phyloP scores from a whole-genome alignment of 1,140 invertebrate genomes.

The Probaryconus sp. region DNA sequence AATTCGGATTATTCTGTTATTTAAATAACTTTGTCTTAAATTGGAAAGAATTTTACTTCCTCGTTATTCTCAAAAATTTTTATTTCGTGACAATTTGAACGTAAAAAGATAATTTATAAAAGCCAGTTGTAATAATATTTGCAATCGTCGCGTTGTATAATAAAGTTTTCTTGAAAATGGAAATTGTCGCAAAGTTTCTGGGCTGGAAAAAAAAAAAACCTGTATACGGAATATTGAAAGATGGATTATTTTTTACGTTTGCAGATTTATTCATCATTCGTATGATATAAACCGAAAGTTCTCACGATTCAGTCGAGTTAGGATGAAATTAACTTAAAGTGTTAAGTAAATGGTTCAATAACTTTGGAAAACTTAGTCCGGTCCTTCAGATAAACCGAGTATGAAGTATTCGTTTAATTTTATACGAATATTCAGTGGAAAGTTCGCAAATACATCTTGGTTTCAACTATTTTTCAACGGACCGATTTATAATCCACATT shows the following conservation, averaged over 20 bases:
- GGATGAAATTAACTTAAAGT: slow-evolving; percentile 45
- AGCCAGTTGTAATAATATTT: too few relatives aligned
- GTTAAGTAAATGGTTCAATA: slow-evolving; percentile 53
- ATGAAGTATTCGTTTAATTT: slow-evolving; percentile 50
- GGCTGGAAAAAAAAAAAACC: background rate
- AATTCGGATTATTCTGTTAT: too few relatives aligned
- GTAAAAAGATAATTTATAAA: too few relatives aligned
- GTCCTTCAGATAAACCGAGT: slow-evolving; percentile 39
- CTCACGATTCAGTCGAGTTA: slow-evolving; percentile 8
- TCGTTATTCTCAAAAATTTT: too few relatives aligned
- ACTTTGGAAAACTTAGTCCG: slow-evolving; percentile 38
- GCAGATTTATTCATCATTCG: slow-evolving; percentile 20
- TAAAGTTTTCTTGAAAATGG: too few relatives aligned
- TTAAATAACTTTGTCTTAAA: too few relatives aligned
- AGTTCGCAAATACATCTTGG: slow-evolving; percentile 12
- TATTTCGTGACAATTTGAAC: too few relatives aligned
- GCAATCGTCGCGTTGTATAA: too few relatives aligned
- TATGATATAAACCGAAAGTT: slow-evolving; percentile 37
- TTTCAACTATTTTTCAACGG: slow-evolving; percentile 28
- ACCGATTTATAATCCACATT: slow-evolving; percentile 24
- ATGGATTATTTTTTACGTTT: slow-evolving; percentile 30
- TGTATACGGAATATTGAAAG: too few relatives aligned
- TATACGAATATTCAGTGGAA: slow-evolving; percentile 33
- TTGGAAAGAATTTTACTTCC: too few relatives aligned
- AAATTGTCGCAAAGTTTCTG: too few relatives aligned